Conservation (phyloP, 1,140 invertebrate species). For the Cotesia vestalis region DNA sequence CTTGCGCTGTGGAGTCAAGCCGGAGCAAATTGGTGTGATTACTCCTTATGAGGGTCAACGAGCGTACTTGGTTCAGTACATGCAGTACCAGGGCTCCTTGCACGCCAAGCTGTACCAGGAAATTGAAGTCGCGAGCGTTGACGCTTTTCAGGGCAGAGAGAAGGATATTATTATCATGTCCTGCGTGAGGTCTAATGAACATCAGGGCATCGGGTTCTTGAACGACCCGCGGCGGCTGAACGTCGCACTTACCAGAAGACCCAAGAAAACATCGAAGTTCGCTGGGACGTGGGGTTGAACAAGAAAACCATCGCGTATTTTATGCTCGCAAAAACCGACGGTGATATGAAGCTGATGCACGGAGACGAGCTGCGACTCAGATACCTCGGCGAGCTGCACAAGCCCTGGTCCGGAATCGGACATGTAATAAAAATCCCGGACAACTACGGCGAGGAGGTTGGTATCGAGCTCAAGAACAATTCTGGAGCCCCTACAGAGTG, state of each 20-base stretch:
- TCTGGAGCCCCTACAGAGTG: conserved; percentile 90
- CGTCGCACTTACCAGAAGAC: conserved; percentile 95
- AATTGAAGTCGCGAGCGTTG: conserved; percentile 99
- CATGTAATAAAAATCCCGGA: conserved; percentile 99
- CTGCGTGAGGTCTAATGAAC: conserved; percentile 91
- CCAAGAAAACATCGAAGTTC: conserved; percentile 96
- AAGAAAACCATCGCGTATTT: conserved; percentile 99
- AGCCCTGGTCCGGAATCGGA: conserved; percentile 94
- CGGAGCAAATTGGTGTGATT: conserved; percentile 99
- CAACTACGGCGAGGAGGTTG: conserved; percentile 98
- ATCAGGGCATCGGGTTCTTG: conserved; percentile 94
- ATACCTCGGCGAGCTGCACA: conserved; percentile 93
- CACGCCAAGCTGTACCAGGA: conserved; percentile 98
- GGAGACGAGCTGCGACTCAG: conserved; percentile 95
- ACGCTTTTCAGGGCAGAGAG: conserved; percentile 97
- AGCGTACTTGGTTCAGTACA: conserved; percentile 97
- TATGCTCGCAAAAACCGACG: conserved; percentile 95
- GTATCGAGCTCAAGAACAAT: conserved; percentile 93
- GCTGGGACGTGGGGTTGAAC: conserved; percentile 98
- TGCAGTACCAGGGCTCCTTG: conserved; percentile 98
- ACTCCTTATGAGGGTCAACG: conserved; percentile 99
- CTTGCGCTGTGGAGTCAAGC: conserved; percentile 92
- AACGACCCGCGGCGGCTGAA: conserved; percentile 98
- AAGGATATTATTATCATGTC: conserved; percentile 99
- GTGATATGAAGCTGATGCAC: conserved; percentile 99